Base-by-base conservation (phyloP, 2,888 invertebrate species). In the Amitus sp. region DNA sequence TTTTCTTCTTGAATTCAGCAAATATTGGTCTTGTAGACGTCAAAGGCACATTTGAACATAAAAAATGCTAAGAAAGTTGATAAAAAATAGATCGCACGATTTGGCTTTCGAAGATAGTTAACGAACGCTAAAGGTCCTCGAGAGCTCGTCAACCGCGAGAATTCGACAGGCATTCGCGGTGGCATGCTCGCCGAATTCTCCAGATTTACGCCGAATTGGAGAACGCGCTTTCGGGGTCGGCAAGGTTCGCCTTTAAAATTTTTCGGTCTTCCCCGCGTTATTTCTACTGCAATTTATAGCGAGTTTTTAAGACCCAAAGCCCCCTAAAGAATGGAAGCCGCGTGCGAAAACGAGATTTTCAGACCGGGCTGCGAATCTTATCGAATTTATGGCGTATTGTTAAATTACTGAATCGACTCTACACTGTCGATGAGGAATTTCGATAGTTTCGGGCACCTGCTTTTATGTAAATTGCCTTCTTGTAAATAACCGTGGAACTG, bases 141-240 rank as follows among this genome's bases (percentile, higher is more conserved):
- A n/a, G n/a, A n/a, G n/a, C n/a, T n/a, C n/a, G n/a, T n/a, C n/a
- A 62, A 62, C 58, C 56, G 52, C 54, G 45, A 37, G 51, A 62
- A 62, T 65, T 62, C 62, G 51, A 50, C 58, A 40, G 28, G 59
- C 42, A 53, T 59, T 55, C 53, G 56, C 62, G 49, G 18, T 47
- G 27, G 62, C 62, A 66, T 62, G 54, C 53, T 59, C 52, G 23
- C 43, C 47, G 54, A 62, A 60, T 60, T 60, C 62, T 37, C 49
- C 15, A 40, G 49, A 34, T 47, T 65, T 58, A 55, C 37, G 45
- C 33, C 40, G 52, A 58, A 59, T n/a, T n/a, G n/a, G n/a, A n/a
- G n/a, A n/a, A n/a, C n/a, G n/a, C n/a, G 60, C 13, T 39, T 40
- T 39, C 50, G 47, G 27, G 27, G 49, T 56, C 55, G 55, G 42